Evolutionary conservation across 2,888 invertebrate species (phyloP).

Genomic region (Meghimatium bilineatum): DNA sequence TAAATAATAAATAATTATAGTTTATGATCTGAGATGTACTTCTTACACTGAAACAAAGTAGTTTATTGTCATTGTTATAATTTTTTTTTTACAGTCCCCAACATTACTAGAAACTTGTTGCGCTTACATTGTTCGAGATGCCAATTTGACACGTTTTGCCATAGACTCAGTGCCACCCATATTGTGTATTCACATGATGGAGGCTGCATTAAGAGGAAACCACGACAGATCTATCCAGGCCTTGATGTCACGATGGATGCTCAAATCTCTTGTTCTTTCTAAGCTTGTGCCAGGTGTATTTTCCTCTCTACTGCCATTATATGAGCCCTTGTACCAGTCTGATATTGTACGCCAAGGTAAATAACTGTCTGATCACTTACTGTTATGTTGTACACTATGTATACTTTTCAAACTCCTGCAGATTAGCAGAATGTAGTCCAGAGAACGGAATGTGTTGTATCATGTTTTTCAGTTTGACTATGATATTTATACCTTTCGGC

Average conservation of each 20-base stretch:
- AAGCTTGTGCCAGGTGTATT: constrained; percentile 69
- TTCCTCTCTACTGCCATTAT: constrained; percentile 62
- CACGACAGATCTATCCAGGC: constrained; percentile 70
- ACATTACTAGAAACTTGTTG: constrained; percentile 66
- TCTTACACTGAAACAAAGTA: not conserved
- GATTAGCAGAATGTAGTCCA: too few species aligned
- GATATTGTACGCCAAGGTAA: constrained; percentile 60
- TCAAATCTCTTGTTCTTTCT: constrained; percentile 61
- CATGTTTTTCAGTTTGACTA: too few species aligned
- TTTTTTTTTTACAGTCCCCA: constrained; percentile 48
- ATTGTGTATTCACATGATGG: constrained; percentile 48
- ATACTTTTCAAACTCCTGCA: too few species aligned
- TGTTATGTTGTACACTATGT: too few species aligned
- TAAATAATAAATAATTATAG: too few species aligned
- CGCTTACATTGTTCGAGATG: constrained; percentile 66
- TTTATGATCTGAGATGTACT: not conserved
- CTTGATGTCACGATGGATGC: constrained; percentile 70
- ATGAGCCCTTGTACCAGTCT: constrained; percentile 61
- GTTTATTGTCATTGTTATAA: not conserved
- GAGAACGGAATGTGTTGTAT: too few species aligned
- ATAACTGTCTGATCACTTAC: not conserved
- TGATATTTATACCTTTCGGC: too few species aligned
- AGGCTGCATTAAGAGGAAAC: constrained; percentile 62
- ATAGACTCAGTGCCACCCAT: constrained; percentile 51
- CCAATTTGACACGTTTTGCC: constrained; percentile 60